These are phyloP conservation scores for Crepidodera aurea DNA, from an alignment of 2,888 invertebrate species.

Conservation along the genomic window DNA sequence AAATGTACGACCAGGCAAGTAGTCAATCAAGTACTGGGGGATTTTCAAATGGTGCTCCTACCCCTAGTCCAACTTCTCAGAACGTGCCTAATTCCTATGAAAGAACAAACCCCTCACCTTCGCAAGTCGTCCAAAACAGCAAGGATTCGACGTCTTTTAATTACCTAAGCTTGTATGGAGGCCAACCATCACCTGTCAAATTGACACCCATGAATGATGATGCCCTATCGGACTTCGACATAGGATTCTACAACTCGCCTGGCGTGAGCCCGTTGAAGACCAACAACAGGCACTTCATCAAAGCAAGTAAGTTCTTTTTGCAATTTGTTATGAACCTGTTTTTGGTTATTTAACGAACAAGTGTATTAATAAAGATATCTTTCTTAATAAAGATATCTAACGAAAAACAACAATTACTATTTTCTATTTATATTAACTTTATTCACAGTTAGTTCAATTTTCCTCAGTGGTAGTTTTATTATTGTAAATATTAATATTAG, in stretches of 20 bases:
- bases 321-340: slow-evolving; percentile 18
- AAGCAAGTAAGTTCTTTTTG: slow-evolving; percentile 51
- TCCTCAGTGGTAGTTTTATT: no score
- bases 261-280: slow-evolving; percentile 57
- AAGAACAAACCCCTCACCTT: slow-evolving; percentile 43
- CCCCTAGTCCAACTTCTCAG: slow-evolving; percentile 54
- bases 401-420: no score
- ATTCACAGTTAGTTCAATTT: no score
- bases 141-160: slow-evolving; percentile 47
- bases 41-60: slow-evolving; percentile 55
- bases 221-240: slow-evolving; percentile 54
- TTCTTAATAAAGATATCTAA: no score
- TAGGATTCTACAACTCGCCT: slow-evolving; percentile 52
- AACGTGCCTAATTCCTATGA: slow-evolving; percentile 36
- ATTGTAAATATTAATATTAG: no score
- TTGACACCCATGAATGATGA: slow-evolving; percentile 57
- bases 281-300: slow-evolving; percentile 52
- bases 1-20: slow-evolving; percentile 62
- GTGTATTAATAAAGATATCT: no score
- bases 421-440: no score
- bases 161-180: slow-evolving; percentile 49
- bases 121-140: slow-evolving; percentile 34
- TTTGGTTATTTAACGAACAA: no score
- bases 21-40: slow-evolving; percentile 60
- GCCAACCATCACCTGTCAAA: slow-evolving; percentile 58